These are phyloP conservation scores for Echinarachnius parma DNA, from an alignment of 53 echinoderm and acorn worm species.

Conservation along the genomic window DNA sequence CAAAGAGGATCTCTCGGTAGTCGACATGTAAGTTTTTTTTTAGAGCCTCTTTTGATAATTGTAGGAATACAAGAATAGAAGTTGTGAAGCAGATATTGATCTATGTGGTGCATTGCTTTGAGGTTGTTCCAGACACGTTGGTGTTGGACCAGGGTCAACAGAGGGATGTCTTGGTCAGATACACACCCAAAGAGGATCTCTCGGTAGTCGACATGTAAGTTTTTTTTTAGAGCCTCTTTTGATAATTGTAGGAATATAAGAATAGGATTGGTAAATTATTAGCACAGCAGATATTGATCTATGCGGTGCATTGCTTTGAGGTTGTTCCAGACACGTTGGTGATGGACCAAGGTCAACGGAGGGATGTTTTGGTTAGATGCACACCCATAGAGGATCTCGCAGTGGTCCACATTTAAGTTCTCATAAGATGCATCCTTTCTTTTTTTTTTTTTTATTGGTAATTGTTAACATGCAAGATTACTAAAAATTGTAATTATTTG, in stretches of 20 bases:
- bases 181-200: slow-evolving; percentile 67
- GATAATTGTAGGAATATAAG: neutral
- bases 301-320: slow-evolving; percentile 56
- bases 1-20: slow-evolving; percentile 56
- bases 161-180: slow-evolving; percentile 66
- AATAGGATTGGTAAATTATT: neutral
- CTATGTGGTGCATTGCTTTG: slow-evolving; percentile 59
- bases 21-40: slow-evolving; percentile 62
- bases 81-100: neutral
- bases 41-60: neutral
- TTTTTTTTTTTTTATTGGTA: neutral
- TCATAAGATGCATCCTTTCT: neutral
- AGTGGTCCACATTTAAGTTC: slow-evolving; percentile 62
- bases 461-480: neutral
- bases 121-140: slow-evolving; percentile 61
- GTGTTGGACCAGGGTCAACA: slow-evolving; percentile 64
- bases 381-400: slow-evolving; percentile 69
- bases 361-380: slow-evolving; percentile 66
- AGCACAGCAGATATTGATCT: too few relatives aligned
- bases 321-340: slow-evolving; percentile 61
- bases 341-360: slow-evolving; percentile 65
- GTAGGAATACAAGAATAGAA: neutral
- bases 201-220: slow-evolving; percentile 69
- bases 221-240: neutral
- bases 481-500: neutral